These are phyloP conservation scores for Heliangelus exortis DNA, from an alignment of 2,797 vertebrate genomes.

Conservation along the genomic window DNA sequence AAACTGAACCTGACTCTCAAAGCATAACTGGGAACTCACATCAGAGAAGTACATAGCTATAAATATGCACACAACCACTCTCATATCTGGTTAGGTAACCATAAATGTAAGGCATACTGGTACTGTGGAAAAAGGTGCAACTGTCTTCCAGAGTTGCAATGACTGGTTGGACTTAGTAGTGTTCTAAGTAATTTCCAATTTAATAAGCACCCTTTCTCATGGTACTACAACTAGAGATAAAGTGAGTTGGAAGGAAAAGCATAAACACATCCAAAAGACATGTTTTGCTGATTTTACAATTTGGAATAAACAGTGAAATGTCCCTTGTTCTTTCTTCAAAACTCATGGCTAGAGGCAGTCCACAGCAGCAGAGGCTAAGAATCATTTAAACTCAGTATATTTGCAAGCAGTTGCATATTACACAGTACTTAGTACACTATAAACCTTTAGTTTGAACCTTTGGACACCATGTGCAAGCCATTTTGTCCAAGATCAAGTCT, in stretches of 20 bases:
- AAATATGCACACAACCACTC: not conserved
- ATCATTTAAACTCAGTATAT: not conserved
- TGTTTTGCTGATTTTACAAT: not conserved
- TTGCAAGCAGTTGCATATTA: not conserved
- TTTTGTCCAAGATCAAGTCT: constrained; percentile 19
- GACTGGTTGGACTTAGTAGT: not conserved
- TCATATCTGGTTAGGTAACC: not conserved
- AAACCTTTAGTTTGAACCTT: not conserved
- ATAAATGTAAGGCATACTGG: not conserved
- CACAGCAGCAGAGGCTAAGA: not conserved
- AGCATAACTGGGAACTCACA: not conserved
- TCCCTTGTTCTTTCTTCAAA: not conserved
- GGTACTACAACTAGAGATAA: not conserved
- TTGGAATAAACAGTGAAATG: not conserved
- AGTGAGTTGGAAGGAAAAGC: not conserved
- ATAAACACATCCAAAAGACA: not conserved
- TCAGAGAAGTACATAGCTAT: not conserved
- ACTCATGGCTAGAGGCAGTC: not conserved
- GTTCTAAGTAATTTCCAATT: not conserved
- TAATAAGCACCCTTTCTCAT: not conserved
- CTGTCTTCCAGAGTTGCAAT: not conserved
- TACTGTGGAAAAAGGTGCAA: not conserved
- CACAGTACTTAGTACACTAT: not conserved
- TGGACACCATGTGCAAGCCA: not conserved
- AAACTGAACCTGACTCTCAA: not conserved